Evolutionary conservation across 2,888 invertebrate genomes (phyloP).

Genomic region (Hypomecis punctinalis): DNA sequence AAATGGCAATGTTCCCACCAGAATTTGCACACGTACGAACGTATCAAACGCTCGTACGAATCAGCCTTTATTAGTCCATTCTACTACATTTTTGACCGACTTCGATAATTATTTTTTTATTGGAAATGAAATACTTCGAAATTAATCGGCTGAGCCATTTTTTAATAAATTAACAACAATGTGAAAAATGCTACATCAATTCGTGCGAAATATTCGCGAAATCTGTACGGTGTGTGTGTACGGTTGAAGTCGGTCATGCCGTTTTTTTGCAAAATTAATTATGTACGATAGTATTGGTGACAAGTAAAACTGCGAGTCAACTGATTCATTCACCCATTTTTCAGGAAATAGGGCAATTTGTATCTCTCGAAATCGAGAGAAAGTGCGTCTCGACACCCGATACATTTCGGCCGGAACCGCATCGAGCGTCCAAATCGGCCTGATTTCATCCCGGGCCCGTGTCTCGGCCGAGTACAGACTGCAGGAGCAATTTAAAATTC

Average conservation of each 20-base stretch:
- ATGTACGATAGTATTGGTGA: neutral
- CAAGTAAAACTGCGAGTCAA: neutral
- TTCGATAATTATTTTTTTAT: too few relatives aligned
- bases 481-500: neutral
- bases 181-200: too few relatives aligned
- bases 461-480: neutral
- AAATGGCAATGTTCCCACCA: too few relatives aligned
- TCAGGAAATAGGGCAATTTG: slow-evolving; percentile 11
- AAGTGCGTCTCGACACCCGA: slow-evolving; percentile 25
- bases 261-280: neutral
- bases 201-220: too few relatives aligned
- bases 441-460: slow-evolving; percentile 19
- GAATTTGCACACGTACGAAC: too few relatives aligned
- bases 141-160: too few relatives aligned
- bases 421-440: slow-evolving; percentile 33
- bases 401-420: slow-evolving; percentile 28
- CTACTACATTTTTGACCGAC: too few relatives aligned
- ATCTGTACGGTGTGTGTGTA: too few relatives aligned
- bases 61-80: too few relatives aligned
- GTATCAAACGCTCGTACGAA: too few relatives aligned
- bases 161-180: too few relatives aligned
- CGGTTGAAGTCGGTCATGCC: neutral
- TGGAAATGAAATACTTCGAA: too few relatives aligned
- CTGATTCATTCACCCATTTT: neutral
- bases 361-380: slow-evolving; percentile 10